Percentiles rank a stretch among this genome's conserved stretches.
Evolutionary conservation across 2,888 invertebrate species (phyloP).

Genomic region (Sepiola atlantica): DNA sequence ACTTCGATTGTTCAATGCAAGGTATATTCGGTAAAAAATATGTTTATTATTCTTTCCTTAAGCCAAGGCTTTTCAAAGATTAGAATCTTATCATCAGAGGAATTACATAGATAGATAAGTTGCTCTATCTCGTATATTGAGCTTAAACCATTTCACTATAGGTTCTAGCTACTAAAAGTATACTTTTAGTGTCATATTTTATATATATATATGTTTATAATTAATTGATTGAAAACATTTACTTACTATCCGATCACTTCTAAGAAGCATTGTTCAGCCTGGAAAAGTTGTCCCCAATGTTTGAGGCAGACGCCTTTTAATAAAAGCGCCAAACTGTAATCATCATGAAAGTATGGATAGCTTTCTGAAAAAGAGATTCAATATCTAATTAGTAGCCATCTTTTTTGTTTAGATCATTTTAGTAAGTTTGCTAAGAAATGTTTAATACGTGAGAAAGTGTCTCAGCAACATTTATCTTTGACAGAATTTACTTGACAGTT

Average conservation of each 20-base stretch:
- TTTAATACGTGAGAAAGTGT: background rate
- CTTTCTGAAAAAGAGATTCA: constrained; percentile 55
- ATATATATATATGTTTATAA: too few relatives aligned
- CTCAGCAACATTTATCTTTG: background rate
- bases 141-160: too few relatives aligned
- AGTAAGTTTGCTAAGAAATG: background rate
- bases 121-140: too few relatives aligned
- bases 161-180: too few relatives aligned
- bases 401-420: background rate
- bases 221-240: constrained; percentile 35
- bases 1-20: too few relatives aligned
- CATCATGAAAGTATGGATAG: constrained; percentile 70
- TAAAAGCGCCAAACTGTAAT: constrained; percentile 82
- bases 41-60: too few relatives aligned
- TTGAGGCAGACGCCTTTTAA: constrained; percentile 89
- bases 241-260: constrained; percentile 79
- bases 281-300: constrained; percentile 84
- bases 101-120: too few relatives aligned
- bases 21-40: too few relatives aligned
- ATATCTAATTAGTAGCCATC: background rate
- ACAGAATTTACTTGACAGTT: background rate
- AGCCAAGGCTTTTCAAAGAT: too few relatives aligned
- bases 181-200: too few relatives aligned
- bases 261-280: constrained; percentile 85
- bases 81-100: too few relatives aligned